Evolutionary conservation across 2,113 vertebrate genomes (phyloP), one percentile per base, ranked within the genome.

Genomic region (Proterorhinus semilunaris): DNA sequence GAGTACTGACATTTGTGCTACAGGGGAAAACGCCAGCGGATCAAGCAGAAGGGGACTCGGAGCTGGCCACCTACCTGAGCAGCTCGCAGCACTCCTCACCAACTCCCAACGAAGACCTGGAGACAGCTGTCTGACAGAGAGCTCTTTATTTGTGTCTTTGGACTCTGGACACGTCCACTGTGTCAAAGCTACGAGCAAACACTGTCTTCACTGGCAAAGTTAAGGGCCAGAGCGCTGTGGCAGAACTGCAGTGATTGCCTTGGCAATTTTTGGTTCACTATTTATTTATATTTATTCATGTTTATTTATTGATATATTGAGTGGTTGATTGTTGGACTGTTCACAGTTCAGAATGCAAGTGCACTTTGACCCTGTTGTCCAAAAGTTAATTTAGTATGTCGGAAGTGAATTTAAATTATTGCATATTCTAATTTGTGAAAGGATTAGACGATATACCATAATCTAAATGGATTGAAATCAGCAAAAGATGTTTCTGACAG

Each of bases 1-100:
- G 10, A 21, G 5, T 10, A 17, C 44, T 63, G 62, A 61, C 36
- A 44, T 63, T 46, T 46, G 44, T 48, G 16, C 49, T 36, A 16
- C 82, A 99, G 97, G 97, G 96, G 46, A 95, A 96, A 87, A 98
- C 96, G 0, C 90, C 97, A 6, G 94, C 87, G 48, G 95, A 98
- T 54, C 95, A 94, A 80, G 95, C 95, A 42, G 93, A 92, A n/a
- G 96, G 95, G 68, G 96, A 98, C 83, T 87, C 88, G 0, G 96
- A 97, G 50, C 89, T 99, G 81, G 89, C 93, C 42, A 88, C 94
- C 16, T 96, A 94, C 85, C 88, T 99, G 87, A 95, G 93, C 75
- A 87, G 88, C 76, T 89, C 87, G 58, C 93, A 92, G 49, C 92
- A 91, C 65, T 91, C 86, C 0, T 89, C 94, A 36, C 64, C 90